Base-by-base conservation (phyloP, 92 coral and sea anemone species). In the Porites lobata region DNA sequence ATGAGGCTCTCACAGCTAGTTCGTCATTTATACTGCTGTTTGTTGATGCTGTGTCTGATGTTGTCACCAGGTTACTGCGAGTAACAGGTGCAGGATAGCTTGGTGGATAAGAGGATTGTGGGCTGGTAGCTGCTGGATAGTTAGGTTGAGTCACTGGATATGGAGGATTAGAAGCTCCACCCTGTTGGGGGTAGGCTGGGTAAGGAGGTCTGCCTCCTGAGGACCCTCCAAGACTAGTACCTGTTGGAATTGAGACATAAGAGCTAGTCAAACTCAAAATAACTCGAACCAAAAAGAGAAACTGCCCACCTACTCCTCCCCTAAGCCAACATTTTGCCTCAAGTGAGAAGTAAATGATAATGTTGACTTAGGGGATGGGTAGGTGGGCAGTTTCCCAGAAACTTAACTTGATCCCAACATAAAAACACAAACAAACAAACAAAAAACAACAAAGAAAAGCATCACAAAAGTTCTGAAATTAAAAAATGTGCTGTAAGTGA, bases 1-100 rank as follows among this genome's bases (percentile, higher is more conserved):
- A 82, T 47, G 98, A 95, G 1, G 94, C 92, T 79, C 86, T 94
- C 17, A 97, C 87, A 22, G 93, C 94, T n/a, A n/a, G n/a, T 2
- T 97, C 98, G 19, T 92, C 96, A 87, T 65, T 21, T 50, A 79
- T 19, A 86, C 62, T 51, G 91, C 81, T 73, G 80, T 57, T 17
- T 71, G 84, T 8, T 83, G 73, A 52, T 32, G 74, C 26, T 61
- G 78, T 1, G 15, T 20, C 21, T 1, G 15, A 6, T 14, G 7
- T 62, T 14, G 66, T 62, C 22, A 63, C 73, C 84, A 19, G 8
- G 50, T 50, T 79, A 51, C 52, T 21, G 18, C 51, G 86, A 67
- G 86, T 54, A 47, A n/a, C 43, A 52, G 75, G 68, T 38, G 47
- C 47, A 76, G 83, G 83, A 22, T 69, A 78, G 58, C 91, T 69